Conservation (phyloP, 1,140 invertebrate genomes). For the Tenebrio molitor region DNA sequence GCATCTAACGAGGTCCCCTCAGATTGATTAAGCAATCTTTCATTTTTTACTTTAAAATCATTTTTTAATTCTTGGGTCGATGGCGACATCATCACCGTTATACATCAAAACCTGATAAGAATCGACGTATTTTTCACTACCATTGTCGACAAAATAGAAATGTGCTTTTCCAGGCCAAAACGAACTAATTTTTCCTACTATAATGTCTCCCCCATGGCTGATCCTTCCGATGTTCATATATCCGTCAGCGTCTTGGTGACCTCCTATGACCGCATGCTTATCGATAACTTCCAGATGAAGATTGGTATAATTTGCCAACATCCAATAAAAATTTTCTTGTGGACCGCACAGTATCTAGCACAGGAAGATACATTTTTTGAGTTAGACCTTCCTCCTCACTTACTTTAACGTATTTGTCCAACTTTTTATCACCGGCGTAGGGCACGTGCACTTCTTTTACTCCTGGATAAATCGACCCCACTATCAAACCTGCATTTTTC, state of each 20-base stretch:
- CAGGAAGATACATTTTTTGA: not conserved
- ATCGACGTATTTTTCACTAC: not conserved
- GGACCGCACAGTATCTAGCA: conserved; percentile 44
- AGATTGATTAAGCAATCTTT: too few species aligned
- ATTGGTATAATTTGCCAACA: conserved; percentile 26
- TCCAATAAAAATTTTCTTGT: conserved; percentile 37
- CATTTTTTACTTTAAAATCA: too few species aligned
- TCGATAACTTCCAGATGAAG: conserved; percentile 37
- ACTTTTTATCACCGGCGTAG: conserved; percentile 12
- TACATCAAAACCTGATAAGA: not conserved
- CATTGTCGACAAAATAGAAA: not conserved
- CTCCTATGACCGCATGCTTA: conserved; percentile 40
- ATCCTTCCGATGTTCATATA: conserved; percentile 38
- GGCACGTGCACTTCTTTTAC: conserved; percentile 16
- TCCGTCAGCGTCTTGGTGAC: conserved; percentile 28
- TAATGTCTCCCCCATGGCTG: conserved; percentile 24
- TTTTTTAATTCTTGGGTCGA: too few species aligned
- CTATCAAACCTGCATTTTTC: conserved; percentile 31
- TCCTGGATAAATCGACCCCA: conserved; percentile 37
- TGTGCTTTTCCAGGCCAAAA: not conserved
- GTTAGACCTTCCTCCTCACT: not conserved
- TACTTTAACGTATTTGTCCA: conserved; percentile 40
- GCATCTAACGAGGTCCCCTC: too few species aligned
- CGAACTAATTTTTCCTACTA: conserved; percentile 43
- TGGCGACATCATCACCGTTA: too few species aligned